A percentile compares a stretch with the other conserved stretches of the same genome.
Conservation (phyloP, 2,888 invertebrate species). For the Notodonta dromedarius region DNA sequence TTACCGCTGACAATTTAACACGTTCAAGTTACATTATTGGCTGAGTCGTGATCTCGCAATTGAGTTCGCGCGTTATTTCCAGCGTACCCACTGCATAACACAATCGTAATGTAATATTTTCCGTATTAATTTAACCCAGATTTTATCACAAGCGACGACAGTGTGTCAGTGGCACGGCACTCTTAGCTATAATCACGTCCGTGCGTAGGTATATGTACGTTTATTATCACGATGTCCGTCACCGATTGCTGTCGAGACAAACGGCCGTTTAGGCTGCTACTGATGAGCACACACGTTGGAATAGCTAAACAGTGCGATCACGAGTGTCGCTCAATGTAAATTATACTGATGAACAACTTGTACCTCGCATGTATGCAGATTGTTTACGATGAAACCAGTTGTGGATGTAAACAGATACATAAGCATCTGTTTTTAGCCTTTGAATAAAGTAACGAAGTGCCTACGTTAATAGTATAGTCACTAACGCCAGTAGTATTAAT, state of each 20-base stretch:
- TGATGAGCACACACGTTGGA: not conserved
- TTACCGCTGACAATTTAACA: constrained; percentile 26
- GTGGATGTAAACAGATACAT: not conserved
- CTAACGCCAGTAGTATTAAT: too few relatives aligned
- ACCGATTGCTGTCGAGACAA: not conserved
- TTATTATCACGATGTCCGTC: constrained; percentile 2
- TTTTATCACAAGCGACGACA: constrained; percentile 41
- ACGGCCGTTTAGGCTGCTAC: not conserved
- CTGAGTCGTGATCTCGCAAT: constrained; percentile 45
- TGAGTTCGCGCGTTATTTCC: constrained; percentile 39
- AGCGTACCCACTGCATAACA: constrained; percentile 24
- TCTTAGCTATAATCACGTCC: constrained; percentile 16
- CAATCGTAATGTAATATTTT: constrained; percentile 35
- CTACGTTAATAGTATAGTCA: too few relatives aligned
- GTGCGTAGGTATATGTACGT: not conserved
- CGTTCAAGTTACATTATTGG: constrained; percentile 16
- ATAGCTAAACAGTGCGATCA: constrained; percentile 1
- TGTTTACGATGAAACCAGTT: not conserved
- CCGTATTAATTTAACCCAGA: constrained; percentile 45
- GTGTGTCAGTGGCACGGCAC: constrained; percentile 26
- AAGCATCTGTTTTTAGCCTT: not conserved
- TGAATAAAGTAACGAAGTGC: too few relatives aligned
- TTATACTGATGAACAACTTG: not conserved
- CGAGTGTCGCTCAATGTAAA: not conserved
- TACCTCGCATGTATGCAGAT: not conserved